These are phyloP conservation scores for Intellagama lesueurii DNA, from an alignment of 2,797 vertebrate species.

Conservation along the genomic window DNA sequence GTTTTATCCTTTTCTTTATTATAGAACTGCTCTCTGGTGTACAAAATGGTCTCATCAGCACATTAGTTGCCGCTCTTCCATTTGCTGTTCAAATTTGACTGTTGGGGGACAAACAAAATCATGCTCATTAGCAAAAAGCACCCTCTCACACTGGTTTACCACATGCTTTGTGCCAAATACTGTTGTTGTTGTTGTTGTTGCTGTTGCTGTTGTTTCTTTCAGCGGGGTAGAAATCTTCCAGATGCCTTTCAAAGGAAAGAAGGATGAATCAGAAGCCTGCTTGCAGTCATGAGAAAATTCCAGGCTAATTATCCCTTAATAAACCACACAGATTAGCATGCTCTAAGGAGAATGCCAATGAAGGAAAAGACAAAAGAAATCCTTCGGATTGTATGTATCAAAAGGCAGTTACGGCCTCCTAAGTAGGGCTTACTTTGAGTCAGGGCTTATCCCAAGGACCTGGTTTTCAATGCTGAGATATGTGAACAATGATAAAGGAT, in stretches of 20 bases:
- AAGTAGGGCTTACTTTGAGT: slow-evolving; percentile 16
- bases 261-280: neutral
- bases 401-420: neutral
- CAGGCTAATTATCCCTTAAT: slow-evolving; percentile 29
- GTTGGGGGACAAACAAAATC: neutral
- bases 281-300: slow-evolving; percentile 8
- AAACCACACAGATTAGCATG: slow-evolving; percentile 15
- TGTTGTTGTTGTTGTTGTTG: neutral
- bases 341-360: slow-evolving; percentile 3
- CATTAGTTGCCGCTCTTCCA: slow-evolving; percentile 23
- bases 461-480: neutral
- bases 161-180: neutral
- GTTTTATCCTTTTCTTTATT: slow-evolving; percentile 41
- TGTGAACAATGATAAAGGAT: neutral
- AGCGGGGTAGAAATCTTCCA: neutral
- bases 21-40: slow-evolving; percentile 7
- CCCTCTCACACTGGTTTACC: neutral
- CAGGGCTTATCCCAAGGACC: neutral
- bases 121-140: neutral
- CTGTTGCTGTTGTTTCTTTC: neutral
- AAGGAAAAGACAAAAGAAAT: slow-evolving; percentile 17
- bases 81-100: slow-evolving; percentile 15
- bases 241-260: neutral
- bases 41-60: slow-evolving; percentile 51
- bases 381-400: neutral